phyloP scores from a whole-genome alignment of 1,140 invertebrate species.

The Subanguina moxae region DNA sequence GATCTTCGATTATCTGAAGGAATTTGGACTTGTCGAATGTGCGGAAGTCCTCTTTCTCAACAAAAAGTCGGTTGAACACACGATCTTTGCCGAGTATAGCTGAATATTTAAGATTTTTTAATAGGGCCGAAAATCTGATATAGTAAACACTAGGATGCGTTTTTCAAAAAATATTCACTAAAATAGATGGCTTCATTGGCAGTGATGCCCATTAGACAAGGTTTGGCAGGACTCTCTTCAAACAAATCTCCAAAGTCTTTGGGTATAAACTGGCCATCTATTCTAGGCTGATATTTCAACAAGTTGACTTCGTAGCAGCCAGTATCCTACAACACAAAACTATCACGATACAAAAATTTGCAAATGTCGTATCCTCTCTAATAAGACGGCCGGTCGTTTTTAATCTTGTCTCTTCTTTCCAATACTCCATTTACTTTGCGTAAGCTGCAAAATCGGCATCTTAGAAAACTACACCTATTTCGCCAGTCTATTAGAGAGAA shows the following conservation, averaged over 20 bases:
- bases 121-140: too few relatives aligned
- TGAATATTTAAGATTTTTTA: neutral
- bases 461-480: too few relatives aligned
- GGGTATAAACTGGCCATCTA: conserved; percentile 41
- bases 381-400: too few relatives aligned
- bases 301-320: conserved; percentile 27
- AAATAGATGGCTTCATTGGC: conserved; percentile 35
- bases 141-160: too few relatives aligned
- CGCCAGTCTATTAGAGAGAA: too few relatives aligned
- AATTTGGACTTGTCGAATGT: conserved; percentile 14
- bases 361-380: too few relatives aligned
- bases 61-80: conserved; percentile 23
- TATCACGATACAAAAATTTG: neutral
- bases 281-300: conserved; percentile 33
- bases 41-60: conserved; percentile 19
- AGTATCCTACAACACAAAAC: neutral
- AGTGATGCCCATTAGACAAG: conserved; percentile 37
- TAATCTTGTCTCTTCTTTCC: too few relatives aligned
- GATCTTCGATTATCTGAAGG: conserved; percentile 10
- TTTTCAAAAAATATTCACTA: conserved; percentile 24
- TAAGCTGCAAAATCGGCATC: too few relatives aligned
- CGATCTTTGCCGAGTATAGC: conserved; percentile 20
- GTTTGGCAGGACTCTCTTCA: conserved; percentile 17
- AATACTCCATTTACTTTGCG: too few relatives aligned
- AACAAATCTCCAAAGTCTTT: conserved; percentile 26